A percentile compares a stretch with the other conserved stretches of the same genome.
These are phyloP conservation scores for Hydractinia echinata DNA, from an alignment of 30 jellyfish, hydroid and myxozoan genomes.

Conservation along the genomic window DNA sequence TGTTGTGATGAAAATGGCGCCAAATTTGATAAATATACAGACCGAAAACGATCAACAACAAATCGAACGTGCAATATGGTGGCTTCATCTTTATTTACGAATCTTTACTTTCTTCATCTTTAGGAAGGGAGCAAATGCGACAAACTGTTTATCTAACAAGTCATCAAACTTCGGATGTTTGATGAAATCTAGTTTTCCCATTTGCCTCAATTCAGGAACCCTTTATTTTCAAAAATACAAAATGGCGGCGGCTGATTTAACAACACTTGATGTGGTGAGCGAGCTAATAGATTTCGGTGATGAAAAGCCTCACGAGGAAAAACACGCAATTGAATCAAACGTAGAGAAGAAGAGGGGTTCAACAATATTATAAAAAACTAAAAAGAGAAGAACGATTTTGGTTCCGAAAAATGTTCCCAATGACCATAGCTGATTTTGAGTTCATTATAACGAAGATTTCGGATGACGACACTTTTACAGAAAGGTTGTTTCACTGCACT, in stretches of 20 bases:
- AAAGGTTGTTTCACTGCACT: too few relatives aligned
- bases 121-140: too few relatives aligned
- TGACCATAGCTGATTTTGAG: background rate
- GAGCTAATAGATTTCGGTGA: background rate
- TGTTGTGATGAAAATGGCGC: too few relatives aligned
- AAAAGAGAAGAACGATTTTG: background rate
- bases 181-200: too few relatives aligned
- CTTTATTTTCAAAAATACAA: background rate
- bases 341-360: conserved; percentile 14
- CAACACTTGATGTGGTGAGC: background rate
- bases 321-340: background rate
- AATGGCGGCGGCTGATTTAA: conserved; percentile 1
- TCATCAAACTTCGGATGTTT: too few relatives aligned
- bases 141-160: too few relatives aligned
- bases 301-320: too few relatives aligned
- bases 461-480: background rate
- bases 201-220: background rate
- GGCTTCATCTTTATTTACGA: too few relatives aligned
- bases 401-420: background rate
- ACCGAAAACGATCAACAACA: too few relatives aligned
- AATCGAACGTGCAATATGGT: too few relatives aligned
- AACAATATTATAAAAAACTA: background rate
- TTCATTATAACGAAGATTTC: background rate
- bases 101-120: too few relatives aligned
- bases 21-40: too few relatives aligned